Percentiles rank a stretch among this genome's conserved stretches.
These are phyloP conservation scores for Tetranychus piercei DNA, from an alignment of 2,888 invertebrate genomes.

Conservation along the genomic window DNA sequence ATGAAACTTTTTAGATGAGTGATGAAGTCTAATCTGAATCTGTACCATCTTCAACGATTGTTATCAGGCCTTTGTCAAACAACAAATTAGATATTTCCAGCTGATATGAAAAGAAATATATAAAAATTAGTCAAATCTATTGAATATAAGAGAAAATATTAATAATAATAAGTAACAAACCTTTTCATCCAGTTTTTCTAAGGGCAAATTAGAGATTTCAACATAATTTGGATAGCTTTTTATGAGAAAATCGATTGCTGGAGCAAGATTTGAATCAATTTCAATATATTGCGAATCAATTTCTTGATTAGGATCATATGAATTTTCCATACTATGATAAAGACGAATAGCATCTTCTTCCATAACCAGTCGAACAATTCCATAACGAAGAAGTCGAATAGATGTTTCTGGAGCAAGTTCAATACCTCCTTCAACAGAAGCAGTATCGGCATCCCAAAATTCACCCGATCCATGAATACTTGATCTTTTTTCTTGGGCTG, in stretches of 20 bases:
- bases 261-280: slow-evolving; percentile 47
- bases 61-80: slow-evolving; percentile 61
- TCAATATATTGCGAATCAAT: slow-evolving; percentile 53
- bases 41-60: not conserved
- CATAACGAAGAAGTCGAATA: slow-evolving; percentile 42
- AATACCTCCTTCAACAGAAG: slow-evolving; percentile 40
- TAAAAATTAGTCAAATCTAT: not conserved
- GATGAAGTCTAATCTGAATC: not conserved
- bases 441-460: slow-evolving; percentile 38
- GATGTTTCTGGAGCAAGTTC: slow-evolving; percentile 46
- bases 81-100: slow-evolving; percentile 47
- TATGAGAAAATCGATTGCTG: slow-evolving; percentile 51
- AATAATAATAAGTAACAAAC: slow-evolving; percentile 33
- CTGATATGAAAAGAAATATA: slow-evolving; percentile 29
- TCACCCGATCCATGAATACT: slow-evolving; percentile 56
- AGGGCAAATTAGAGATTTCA: slow-evolving; percentile 49
- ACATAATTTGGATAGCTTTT: slow-evolving; percentile 57
- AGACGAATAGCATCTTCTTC: slow-evolving; percentile 46
- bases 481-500: slow-evolving; percentile 44
- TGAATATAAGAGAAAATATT: not conserved
- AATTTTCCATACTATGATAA: slow-evolving; percentile 69
- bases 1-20: not conserved
- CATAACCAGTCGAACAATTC: slow-evolving; percentile 37
- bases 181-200: slow-evolving; percentile 45
- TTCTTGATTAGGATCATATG: slow-evolving; percentile 47